These are phyloP conservation scores for Pristionchus japonicus DNA, from an alignment of 2,888 invertebrate genomes.

Conservation along the genomic window DNA sequence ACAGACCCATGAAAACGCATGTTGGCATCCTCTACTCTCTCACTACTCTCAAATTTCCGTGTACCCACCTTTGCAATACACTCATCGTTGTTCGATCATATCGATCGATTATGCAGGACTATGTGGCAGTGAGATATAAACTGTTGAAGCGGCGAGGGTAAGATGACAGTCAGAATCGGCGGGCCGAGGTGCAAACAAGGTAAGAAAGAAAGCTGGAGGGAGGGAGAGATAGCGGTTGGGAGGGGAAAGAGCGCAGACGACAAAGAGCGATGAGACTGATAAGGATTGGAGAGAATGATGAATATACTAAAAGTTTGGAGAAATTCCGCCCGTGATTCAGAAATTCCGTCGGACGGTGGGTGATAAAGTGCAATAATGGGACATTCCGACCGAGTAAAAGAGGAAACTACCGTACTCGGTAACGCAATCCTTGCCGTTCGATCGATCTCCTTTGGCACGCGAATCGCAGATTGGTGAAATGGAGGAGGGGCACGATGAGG, in stretches of 20 bases:
- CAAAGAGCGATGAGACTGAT: constrained; percentile 14
- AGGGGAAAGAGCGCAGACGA: constrained; percentile 3
- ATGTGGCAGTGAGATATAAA: not conserved
- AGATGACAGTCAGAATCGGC: not conserved
- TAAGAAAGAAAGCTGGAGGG: constrained; percentile 2
- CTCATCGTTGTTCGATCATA: not conserved
- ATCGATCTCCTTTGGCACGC: not conserved
- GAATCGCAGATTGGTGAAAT: not conserved
- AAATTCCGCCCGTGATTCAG: not conserved
- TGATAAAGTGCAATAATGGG: not conserved
- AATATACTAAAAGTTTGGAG: constrained; percentile 1
- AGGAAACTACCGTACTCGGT: not conserved
- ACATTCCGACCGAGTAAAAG: not conserved
- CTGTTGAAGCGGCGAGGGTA: not conserved
- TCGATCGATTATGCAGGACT: not conserved
- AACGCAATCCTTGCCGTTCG: not conserved
- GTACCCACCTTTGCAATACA: not conserved
- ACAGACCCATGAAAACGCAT: not conserved
- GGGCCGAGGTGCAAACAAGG: constrained; percentile 14
- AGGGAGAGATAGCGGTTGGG: not conserved
- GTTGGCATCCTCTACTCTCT: not conserved
- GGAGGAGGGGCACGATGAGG: constrained; percentile 25
- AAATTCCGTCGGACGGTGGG: not conserved
- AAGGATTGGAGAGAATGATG: constrained; percentile 30
- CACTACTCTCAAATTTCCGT: not conserved